Percentiles rank a stretch among this genome's conserved stretches.
These are phyloP conservation scores for Climacteris rufus DNA, from an alignment of 2,113 vertebrate genomes.

Conservation along the genomic window DNA sequence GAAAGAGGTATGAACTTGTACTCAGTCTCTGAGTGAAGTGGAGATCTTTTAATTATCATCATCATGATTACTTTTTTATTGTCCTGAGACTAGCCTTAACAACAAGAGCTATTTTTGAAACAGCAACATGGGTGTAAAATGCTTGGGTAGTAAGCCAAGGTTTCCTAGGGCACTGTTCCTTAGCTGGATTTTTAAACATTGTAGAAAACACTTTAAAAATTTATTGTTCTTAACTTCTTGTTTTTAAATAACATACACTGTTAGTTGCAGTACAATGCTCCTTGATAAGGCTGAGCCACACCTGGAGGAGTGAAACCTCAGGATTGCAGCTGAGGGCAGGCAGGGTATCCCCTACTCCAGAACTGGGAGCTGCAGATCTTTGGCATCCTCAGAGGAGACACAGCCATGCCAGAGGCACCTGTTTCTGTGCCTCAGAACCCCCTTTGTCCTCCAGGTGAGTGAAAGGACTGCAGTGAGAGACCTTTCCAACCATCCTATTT, in stretches of 20 bases:
- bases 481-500: not conserved
- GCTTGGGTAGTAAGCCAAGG: conserved; percentile 14
- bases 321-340: not conserved
- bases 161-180: conserved; percentile 34
- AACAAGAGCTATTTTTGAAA: conserved; percentile 56
- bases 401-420: not conserved
- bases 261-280: not conserved
- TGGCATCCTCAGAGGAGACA: not conserved
- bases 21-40: not conserved
- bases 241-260: not conserved
- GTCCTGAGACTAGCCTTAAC: conserved; percentile 14
- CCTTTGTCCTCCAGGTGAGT: not conserved
- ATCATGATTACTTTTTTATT: not conserved
- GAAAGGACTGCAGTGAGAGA: not conserved
- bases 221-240: not conserved
- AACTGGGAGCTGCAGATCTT: not conserved
- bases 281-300: not conserved
- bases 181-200: not conserved
- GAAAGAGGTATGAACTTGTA: not conserved
- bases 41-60: not conserved
- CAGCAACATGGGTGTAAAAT: conserved; percentile 1
- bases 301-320: not conserved
- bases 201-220: not conserved
- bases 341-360: not conserved
- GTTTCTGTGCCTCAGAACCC: not conserved